Conservation (phyloP, 2,888 invertebrate genomes). For the Blastobasis lacticolella region DNA sequence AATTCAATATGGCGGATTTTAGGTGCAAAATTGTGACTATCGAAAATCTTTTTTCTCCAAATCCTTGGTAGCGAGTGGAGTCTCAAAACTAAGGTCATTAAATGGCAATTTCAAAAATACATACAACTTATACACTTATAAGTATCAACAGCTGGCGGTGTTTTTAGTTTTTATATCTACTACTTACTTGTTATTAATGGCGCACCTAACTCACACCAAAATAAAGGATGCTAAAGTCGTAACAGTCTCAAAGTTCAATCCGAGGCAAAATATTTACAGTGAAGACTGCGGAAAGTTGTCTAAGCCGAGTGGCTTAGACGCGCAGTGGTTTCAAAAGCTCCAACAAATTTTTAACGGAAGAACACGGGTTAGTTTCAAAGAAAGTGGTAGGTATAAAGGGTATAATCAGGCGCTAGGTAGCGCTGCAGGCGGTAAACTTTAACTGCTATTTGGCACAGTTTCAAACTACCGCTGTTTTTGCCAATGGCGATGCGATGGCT, state of each 20-base stretch:
- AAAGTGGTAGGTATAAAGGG: conserved; percentile 10
- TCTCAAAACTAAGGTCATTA: too few relatives aligned
- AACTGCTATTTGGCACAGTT: conserved; percentile 51
- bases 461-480: conserved; percentile 35
- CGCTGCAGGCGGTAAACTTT: conserved; percentile 34
- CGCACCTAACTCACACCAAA: too few relatives aligned
- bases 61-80: too few relatives aligned
- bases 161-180: too few relatives aligned
- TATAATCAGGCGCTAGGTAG: conserved; percentile 28
- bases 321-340: conserved; percentile 14
- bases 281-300: background rate
- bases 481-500: conserved; percentile 18
- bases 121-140: too few relatives aligned
- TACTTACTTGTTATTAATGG: too few relatives aligned
- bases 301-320: conserved; percentile 1
- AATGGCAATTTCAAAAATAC: too few relatives aligned
- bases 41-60: too few relatives aligned
- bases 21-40: too few relatives aligned
- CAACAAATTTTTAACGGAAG: conserved; percentile 14
- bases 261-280: conserved; percentile 1
- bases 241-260: background rate
- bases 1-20: too few relatives aligned
- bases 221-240: too few relatives aligned
- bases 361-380: conserved; percentile 22
- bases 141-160: too few relatives aligned